phyloP scores from a whole-genome alignment of 2,888 invertebrate species.

The Brenthis daphne region DNA sequence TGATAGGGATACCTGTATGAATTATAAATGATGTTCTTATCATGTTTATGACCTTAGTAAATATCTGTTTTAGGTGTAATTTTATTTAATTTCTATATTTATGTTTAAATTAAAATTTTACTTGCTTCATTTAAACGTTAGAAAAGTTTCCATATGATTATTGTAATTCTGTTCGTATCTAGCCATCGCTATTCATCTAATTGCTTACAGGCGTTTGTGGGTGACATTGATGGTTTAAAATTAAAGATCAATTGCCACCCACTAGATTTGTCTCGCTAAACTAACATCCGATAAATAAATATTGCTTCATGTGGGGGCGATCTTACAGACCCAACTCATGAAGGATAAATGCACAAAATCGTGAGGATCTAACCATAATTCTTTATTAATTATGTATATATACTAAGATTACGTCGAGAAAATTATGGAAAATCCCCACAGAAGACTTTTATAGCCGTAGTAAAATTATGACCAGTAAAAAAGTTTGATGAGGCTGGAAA shows the following conservation, averaged over 20 bases:
- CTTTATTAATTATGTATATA: conserved; percentile 18
- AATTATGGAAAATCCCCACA: conserved; percentile 30
- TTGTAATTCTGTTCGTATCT: too few relatives aligned
- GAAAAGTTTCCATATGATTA: too few relatives aligned
- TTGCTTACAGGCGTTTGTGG: conserved; percentile 1
- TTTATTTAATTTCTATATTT: not conserved
- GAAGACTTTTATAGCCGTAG: conserved; percentile 10
- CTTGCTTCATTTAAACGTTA: not conserved
- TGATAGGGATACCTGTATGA: conserved; percentile 50
- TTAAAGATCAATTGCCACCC: conserved; percentile 24
- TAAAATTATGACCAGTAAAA: conserved; percentile 2
- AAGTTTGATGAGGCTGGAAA: not conserved
- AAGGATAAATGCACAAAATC: conserved; percentile 23
- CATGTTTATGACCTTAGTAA: conserved; percentile 2
- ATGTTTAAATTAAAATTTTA: not conserved
- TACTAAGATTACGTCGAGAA: conserved; percentile 23
- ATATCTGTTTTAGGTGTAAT: not conserved
- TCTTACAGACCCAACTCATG: conserved; percentile 5
- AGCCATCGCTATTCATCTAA: not conserved
- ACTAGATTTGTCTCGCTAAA: conserved; percentile 13
- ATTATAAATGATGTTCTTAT: conserved; percentile 25
- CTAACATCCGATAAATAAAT: conserved; percentile 15
- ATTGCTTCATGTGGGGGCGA: conserved; percentile 21
- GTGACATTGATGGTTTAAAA: conserved; percentile 15
- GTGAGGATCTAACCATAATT: conserved; percentile 18